Base-by-base conservation (phyloP, 2,888 invertebrate species). In the Arge pagana region DNA sequence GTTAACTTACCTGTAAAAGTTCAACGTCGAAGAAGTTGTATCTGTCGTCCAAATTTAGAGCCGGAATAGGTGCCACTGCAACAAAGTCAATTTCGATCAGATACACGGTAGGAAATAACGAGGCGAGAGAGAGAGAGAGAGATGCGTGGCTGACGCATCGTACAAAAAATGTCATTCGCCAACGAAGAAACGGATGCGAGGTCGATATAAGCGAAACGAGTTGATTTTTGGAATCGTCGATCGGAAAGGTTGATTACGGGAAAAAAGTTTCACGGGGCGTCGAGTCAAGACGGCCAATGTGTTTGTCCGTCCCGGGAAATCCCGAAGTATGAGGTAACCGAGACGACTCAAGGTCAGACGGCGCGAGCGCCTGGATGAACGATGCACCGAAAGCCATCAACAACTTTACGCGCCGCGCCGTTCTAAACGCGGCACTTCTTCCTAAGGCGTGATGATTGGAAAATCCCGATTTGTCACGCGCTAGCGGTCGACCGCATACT, bases 1-100 rank as follows among this genome's bases (percentile, higher is more conserved):
- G n/a, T n/a, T n/a, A n/a, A n/a, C 74, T 63, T 64, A 80, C 80
- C 55, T 78, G 77, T 1, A 83, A 72, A 10, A 84, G 77, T 57
- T 83, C 82, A 15, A 79, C 77, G 59, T 83, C 83, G 66, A 84
- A 84, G 64, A 78, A 83, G 68, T 81, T 81, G 23, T 81, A 70
- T 1, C 83, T 75, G 35, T 72, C 67, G 5, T 56, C 55, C 31
- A 50, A 1, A 8, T 37, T 16, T 1, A 10, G 24, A 10, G 21
- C 19, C 36, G 7, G 23, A 24, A 13, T 24, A 13, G 23, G 24
- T 4, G 15, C 15, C 10, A 33, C 45, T 45, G 33, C 15, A 45
- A 42, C 18, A 16, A 33, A 33, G 24, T 13, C 13, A 23, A 33
- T n/a, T 3, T 13, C 7, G 3, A n/a, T n/a, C n/a, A 7, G 7